Conservation (phyloP, 2,113 vertebrate species). For the Amazona guildingii region DNA sequence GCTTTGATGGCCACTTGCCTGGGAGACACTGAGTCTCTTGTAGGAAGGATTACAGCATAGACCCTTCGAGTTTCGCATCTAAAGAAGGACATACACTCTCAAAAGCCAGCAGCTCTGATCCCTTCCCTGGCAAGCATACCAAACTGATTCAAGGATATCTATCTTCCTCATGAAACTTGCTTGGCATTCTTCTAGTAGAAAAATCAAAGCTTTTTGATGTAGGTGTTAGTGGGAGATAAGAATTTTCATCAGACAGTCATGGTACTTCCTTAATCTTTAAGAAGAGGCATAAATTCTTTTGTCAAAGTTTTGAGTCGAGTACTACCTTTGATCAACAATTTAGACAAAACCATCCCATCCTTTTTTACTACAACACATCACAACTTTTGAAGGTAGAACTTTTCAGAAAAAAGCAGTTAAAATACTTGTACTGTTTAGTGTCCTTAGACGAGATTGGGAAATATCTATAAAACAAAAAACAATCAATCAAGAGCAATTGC, state of each 20-base stretch:
- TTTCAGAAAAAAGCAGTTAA: background rate
- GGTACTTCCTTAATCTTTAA: background rate
- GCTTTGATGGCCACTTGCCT: background rate
- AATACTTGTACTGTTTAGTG: background rate
- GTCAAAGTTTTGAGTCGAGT: background rate
- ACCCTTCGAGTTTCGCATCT: background rate
- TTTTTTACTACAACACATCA: background rate
- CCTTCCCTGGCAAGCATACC: background rate
- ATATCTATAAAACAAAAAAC: background rate
- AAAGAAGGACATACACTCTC: background rate
- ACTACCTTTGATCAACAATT: background rate
- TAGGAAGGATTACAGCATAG: background rate
- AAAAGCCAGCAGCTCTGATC: background rate
- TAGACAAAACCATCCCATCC: background rate
- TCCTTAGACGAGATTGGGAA: background rate
- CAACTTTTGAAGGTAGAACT: background rate
- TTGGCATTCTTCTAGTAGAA: background rate
- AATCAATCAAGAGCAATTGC: background rate
- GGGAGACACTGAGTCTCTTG: background rate
- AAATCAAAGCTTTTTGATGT: background rate
- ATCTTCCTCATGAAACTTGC: background rate
- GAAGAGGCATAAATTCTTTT: background rate
- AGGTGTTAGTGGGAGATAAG: constrained; percentile 12
- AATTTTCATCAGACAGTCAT: background rate
- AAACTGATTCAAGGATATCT: background rate